Conservation (phyloP, 1,140 invertebrate species). For the Antheraea mylitta region DNA sequence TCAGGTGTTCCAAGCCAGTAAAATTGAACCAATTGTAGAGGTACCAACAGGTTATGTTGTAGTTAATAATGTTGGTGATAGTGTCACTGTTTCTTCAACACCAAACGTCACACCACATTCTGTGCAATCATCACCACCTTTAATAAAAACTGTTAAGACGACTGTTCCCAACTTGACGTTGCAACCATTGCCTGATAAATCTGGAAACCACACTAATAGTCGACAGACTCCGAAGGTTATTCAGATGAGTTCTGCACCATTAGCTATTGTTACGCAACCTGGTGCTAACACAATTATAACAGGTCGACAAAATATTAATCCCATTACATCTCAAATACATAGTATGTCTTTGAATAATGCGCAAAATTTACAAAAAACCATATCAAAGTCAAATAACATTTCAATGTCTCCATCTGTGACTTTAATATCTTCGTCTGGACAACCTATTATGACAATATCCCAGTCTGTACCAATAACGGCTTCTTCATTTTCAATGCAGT, state of each 20-base stretch:
- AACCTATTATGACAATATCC: slow-evolving; percentile 70
- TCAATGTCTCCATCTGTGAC: slow-evolving; percentile 67
- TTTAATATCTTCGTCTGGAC: slow-evolving; percentile 63
- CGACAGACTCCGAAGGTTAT: slow-evolving; percentile 67
- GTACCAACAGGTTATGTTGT: slow-evolving; percentile 85
- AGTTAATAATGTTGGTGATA: slow-evolving; percentile 81
- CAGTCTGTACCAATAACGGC: slow-evolving; percentile 64
- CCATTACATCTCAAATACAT: slow-evolving; percentile 71
- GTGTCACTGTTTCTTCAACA: slow-evolving; percentile 53
- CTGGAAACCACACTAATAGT: slow-evolving; percentile 44
- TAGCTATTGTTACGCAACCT: slow-evolving; percentile 50
- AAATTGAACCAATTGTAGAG: slow-evolving; percentile 89
- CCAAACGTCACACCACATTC: slow-evolving; percentile 63
- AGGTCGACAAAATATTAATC: slow-evolving; percentile 60
- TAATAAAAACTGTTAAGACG: slow-evolving; percentile 67
- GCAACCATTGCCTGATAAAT: slow-evolving; percentile 72
- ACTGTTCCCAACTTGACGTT: slow-evolving; percentile 72
- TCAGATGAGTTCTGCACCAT: slow-evolving; percentile 57
- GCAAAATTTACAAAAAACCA: slow-evolving; percentile 27
- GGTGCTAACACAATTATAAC: slow-evolving; percentile 46
- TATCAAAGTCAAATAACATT: slow-evolving; percentile 59
- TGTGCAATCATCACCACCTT: slow-evolving; percentile 61
- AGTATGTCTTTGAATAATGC: slow-evolving; percentile 60
- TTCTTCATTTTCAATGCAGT: slow-evolving; percentile 64
- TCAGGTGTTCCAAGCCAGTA: slow-evolving; percentile 90